Conservation (phyloP, 2,113 vertebrate species). For the Diphyllodes magnificus region DNA sequence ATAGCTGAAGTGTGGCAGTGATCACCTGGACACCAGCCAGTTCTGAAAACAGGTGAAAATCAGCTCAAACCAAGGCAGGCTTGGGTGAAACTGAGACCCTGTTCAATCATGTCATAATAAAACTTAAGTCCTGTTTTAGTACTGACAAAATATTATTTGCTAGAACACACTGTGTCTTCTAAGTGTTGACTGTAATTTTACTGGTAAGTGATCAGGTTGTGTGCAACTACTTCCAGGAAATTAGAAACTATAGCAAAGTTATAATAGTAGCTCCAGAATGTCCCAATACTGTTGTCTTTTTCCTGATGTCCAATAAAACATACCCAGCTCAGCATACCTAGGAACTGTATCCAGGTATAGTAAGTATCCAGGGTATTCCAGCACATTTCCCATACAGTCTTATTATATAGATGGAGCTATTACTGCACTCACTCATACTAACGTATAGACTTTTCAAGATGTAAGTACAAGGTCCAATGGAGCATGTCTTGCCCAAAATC, state of each 20-base stretch:
- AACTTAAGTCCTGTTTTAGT: background rate
- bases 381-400: background rate
- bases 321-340: background rate
- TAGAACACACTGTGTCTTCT: background rate
- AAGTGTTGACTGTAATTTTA: background rate
- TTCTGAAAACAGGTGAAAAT: background rate
- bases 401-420: background rate
- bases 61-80: background rate
- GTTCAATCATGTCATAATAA: background rate
- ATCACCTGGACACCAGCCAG: background rate
- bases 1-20: background rate
- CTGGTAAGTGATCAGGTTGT: background rate
- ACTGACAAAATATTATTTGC: background rate
- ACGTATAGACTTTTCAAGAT: background rate
- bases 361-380: background rate
- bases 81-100: background rate
- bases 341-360: background rate
- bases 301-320: background rate
- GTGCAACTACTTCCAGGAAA: background rate
- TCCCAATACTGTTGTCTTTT: background rate
- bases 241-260: background rate
- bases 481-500: background rate
- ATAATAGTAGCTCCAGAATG: background rate
- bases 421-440: background rate
- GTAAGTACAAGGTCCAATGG: background rate